Base-by-base conservation (phyloP, 2,888 invertebrate genomes). In the Ceramica pisi region DNA sequence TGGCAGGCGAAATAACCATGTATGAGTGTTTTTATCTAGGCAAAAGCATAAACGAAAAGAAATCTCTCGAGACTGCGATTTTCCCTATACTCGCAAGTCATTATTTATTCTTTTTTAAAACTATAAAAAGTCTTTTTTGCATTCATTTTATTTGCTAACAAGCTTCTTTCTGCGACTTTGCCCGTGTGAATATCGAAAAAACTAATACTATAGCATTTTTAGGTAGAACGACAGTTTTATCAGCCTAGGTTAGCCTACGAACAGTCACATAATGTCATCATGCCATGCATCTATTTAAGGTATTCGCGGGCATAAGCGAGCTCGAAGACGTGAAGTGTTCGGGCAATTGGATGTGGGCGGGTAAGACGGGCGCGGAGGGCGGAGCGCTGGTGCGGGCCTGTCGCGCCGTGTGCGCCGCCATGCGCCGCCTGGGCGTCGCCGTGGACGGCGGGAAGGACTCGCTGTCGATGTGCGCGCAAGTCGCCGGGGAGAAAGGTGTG, bases 271-370 rank as follows among this genome's bases (percentile, higher is more conserved):
- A 31, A 31, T 31, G 6, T 31, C 31, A 31, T 41, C 2, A 14
- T 41, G 12, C 14, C 14, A 14, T 7, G 46, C 16, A 46, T 10
- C n/a, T n/a, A 21, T n/a, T 55, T 7, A 12, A 96, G 96, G 95
- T 97, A 0, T 98, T 98, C 89, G 97, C 97, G 1, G 97, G 96
- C 41, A 97, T 98, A 62, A 96, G 96, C 0, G 96, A 96, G 68
- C 86, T 97, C 31, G 96, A 98, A 93, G 99, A 99, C 93, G 98
- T 99, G 1, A 99, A 99, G 94, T 99, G 99, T 92, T 99, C 99
- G 53, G 99, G 99, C n/a, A 99, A 99, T 94, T 99, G 99, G 99
- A 99, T 99, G 99, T 99, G 99, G 99, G 98, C 99, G 0, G 99
- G 99, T 16, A 99, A 99, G 95, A 96, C 99, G 23, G 98, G 98